A percentile compares a stretch with the other conserved stretches of the same genome.
These are phyloP conservation scores for Poecilia wingei DNA, from an alignment of 2,797 vertebrate genomes.

Conservation along the genomic window DNA sequence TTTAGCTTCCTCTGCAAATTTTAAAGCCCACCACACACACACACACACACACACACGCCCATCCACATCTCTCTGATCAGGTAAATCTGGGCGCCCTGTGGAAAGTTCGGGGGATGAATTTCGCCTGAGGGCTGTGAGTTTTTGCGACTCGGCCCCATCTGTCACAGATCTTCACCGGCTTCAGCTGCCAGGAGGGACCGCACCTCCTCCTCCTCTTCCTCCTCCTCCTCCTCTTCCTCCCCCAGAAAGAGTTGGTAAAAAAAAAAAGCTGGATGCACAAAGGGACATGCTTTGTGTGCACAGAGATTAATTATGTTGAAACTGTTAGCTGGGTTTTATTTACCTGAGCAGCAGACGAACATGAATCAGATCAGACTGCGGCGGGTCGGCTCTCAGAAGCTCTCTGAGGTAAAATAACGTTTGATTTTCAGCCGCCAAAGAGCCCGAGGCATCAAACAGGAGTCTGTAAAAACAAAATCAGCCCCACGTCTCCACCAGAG, in stretches of 20 bases:
- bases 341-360: conserved; percentile 41
- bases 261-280: conserved; percentile 19
- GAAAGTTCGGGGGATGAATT: conserved; percentile 85
- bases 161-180: conserved; percentile 91
- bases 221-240: conserved; percentile 32
- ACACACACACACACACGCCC: conserved; percentile 30
- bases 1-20: conserved; percentile 88
- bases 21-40: conserved; percentile 60
- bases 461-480: conserved; percentile 2
- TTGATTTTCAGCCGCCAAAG: conserved; percentile 12
- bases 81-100: conserved; percentile 94
- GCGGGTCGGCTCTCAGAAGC: not conserved
- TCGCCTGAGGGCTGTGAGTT: conserved; percentile 86
- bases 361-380: conserved; percentile 5
- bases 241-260: conserved; percentile 22
- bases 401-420: conserved; percentile 8
- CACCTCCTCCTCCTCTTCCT: conserved; percentile 44
- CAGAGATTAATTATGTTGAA: conserved; percentile 36
- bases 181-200: conserved; percentile 89
- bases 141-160: conserved; percentile 95
- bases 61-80: conserved; percentile 86
- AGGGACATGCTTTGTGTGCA: conserved; percentile 20
- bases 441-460: conserved; percentile 10
- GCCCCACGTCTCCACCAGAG: not conserved
- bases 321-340: conserved; percentile 33